Percentiles rank a stretch among this genome's conserved stretches.
phyloP scores from a whole-genome alignment of 2,888 invertebrate species.

The Anaspis maculata region DNA sequence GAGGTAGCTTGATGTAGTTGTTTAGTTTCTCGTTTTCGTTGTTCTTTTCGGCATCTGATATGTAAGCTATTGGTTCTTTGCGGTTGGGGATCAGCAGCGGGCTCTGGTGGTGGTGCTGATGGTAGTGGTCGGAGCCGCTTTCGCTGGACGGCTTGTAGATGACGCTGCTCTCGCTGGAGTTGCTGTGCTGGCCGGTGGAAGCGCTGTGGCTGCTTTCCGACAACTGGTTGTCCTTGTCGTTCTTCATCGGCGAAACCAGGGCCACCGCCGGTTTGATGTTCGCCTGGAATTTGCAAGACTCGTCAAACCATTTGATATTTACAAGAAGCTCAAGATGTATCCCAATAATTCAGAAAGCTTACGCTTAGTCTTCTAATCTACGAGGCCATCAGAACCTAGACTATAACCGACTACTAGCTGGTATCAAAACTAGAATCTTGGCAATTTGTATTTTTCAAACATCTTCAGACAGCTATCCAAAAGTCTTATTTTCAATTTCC shows the following conservation, averaged over 20 bases:
- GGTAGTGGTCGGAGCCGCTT: slow-evolving; percentile 53
- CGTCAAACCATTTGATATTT: too few species aligned
- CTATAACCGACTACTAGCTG: too few species aligned
- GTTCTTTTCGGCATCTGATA: slow-evolving; percentile 40
- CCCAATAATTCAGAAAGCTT: too few species aligned
- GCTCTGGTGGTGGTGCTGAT: slow-evolving; percentile 37
- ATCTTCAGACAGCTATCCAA: too few species aligned
- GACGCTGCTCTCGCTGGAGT: slow-evolving; percentile 65
- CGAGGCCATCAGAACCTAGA: too few species aligned
- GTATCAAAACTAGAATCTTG: too few species aligned
- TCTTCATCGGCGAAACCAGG: slow-evolving; percentile 72
- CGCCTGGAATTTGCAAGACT: too few species aligned
- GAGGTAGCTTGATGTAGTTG: not conserved
- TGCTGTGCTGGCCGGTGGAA: slow-evolving; percentile 58
- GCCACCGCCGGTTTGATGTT: slow-evolving; percentile 35
- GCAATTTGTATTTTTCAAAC: too few species aligned
- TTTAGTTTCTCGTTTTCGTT: not conserved
- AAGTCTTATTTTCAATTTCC: too few species aligned
- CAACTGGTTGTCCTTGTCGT: slow-evolving; percentile 50
- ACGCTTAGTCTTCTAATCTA: too few species aligned
- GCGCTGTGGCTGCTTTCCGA: slow-evolving; percentile 63
- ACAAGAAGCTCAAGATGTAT: too few species aligned
- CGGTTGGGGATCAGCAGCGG: slow-evolving; percentile 49
- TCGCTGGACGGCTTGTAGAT: slow-evolving; percentile 67
- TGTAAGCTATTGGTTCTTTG: slow-evolving; percentile 45